Conservation (phyloP, 1,140 invertebrate genomes). For the Drosophila setifemur region DNA sequence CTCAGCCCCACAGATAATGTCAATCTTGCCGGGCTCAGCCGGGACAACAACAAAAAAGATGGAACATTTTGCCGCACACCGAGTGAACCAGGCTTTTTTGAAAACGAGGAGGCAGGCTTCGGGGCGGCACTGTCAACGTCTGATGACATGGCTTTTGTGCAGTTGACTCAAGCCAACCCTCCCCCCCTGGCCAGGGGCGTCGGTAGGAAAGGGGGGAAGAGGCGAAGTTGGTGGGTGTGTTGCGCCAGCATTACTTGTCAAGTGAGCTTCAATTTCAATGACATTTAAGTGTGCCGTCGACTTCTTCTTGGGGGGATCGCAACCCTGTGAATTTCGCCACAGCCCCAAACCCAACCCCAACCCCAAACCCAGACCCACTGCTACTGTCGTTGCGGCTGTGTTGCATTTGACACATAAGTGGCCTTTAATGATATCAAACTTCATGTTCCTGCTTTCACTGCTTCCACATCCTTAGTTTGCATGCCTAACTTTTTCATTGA, state of each 20-base stretch:
- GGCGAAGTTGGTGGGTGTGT: slow-evolving; percentile 9
- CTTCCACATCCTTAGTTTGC: slow-evolving; percentile 52
- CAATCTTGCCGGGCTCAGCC: slow-evolving; percentile 20
- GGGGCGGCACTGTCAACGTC: slow-evolving; percentile 42
- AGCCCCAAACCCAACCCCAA: no score
- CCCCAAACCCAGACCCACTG: no score
- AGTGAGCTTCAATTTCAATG: slow-evolving; percentile 70
- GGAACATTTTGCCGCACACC: slow-evolving; percentile 20
- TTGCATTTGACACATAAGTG: slow-evolving; percentile 75
- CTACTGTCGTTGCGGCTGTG: slow-evolving; percentile 38
- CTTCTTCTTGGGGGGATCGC: slow-evolving; percentile 17
- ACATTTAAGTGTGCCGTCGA: slow-evolving; percentile 63
- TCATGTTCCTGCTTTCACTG: slow-evolving; percentile 50
- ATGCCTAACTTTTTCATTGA: slow-evolving; percentile 69
- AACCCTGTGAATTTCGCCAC: slow-evolving; percentile 7
- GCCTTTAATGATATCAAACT: slow-evolving; percentile 75
- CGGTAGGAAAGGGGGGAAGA: background rate
- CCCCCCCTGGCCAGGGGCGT: slow-evolving; percentile 1
- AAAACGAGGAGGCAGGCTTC: slow-evolving; percentile 9
- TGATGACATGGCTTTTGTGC: slow-evolving; percentile 61
- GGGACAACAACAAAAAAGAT: slow-evolving; percentile 11
- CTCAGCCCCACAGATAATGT: slow-evolving; percentile 53
- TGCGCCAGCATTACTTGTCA: slow-evolving; percentile 67
- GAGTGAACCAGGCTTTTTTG: slow-evolving; percentile 7
- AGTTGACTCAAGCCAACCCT: slow-evolving; percentile 49